Evolutionary conservation across 2,888 invertebrate species (phyloP).

Genomic region (Sarcophaga caerulescens): DNA sequence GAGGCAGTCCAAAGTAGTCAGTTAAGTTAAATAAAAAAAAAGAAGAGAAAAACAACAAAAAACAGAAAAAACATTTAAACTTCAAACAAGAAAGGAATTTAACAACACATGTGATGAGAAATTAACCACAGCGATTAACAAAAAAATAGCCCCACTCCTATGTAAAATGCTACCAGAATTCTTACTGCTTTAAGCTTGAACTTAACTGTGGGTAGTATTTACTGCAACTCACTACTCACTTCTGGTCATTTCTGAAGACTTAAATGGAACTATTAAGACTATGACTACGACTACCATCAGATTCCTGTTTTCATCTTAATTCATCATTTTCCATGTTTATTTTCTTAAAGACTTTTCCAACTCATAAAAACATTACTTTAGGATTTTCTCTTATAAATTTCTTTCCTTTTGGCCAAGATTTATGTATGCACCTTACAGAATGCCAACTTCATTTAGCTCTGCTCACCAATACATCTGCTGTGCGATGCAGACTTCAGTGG

Average conservation of each 20-base stretch:
- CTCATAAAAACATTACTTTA: conserved; percentile 37
- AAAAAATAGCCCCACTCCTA: background rate
- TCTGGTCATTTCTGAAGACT: background rate
- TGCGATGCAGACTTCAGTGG: background rate
- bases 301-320: conserved; percentile 57
- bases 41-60: no score
- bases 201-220: conserved; percentile 27
- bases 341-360: conserved; percentile 37
- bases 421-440: conserved; percentile 10
- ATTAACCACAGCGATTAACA: conserved; percentile 9
- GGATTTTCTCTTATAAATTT: conserved; percentile 35
- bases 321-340: conserved; percentile 55
- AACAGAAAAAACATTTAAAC: background rate
- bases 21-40: background rate
- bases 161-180: background rate
- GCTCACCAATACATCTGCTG: background rate
- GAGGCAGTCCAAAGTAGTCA: background rate
- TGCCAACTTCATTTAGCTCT: background rate
- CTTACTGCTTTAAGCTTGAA: background rate
- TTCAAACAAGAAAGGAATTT: conserved; percentile 24
- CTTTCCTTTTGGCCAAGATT: conserved; percentile 41
- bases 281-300: background rate
- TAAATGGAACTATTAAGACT: conserved; percentile 4
- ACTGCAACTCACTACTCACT: background rate
- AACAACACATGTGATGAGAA: conserved; percentile 45